A percentile compares a stretch with the other conserved stretches of the same genome.
These are phyloP conservation scores for Amphipoea lucens DNA, from an alignment of 2,888 invertebrate genomes.

Conservation along the genomic window DNA sequence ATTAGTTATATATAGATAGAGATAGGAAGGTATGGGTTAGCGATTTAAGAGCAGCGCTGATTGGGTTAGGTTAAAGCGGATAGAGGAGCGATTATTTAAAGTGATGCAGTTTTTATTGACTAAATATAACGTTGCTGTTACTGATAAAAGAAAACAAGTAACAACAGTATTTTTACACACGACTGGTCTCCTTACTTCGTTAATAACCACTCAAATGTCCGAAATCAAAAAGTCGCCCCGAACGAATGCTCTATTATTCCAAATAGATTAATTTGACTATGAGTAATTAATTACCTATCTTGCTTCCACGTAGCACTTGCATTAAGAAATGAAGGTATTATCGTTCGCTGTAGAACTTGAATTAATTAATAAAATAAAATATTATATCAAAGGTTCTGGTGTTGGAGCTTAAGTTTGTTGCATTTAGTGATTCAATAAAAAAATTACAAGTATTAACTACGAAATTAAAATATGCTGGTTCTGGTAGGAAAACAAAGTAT, in stretches of 20 bases:
- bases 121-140: neutral
- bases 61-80: neutral
- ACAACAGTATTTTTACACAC: too few relatives aligned
- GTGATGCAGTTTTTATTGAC: neutral
- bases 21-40: constrained; percentile 17
- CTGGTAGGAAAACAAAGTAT: too few relatives aligned
- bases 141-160: neutral
- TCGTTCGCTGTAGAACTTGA: neutral
- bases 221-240: too few relatives aligned
- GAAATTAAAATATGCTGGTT: too few relatives aligned
- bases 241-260: neutral
- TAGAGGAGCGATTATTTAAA: neutral
- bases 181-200: too few relatives aligned
- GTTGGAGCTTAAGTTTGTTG: neutral
- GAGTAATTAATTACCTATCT: neutral
- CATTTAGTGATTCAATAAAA: neutral
- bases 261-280: neutral
- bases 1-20: constrained; percentile 25
- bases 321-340: neutral
- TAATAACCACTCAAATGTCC: too few relatives aligned
- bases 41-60: constrained; percentile 6
- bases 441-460: too few relatives aligned
- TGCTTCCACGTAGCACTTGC: neutral
- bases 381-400: too few relatives aligned
- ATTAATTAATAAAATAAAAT: constrained; percentile 4